A percentile compares a stretch with the other conserved stretches of the same genome.
phyloP scores from a whole-genome alignment of 2,797 vertebrate species.

The Cephalopachus bancanus region DNA sequence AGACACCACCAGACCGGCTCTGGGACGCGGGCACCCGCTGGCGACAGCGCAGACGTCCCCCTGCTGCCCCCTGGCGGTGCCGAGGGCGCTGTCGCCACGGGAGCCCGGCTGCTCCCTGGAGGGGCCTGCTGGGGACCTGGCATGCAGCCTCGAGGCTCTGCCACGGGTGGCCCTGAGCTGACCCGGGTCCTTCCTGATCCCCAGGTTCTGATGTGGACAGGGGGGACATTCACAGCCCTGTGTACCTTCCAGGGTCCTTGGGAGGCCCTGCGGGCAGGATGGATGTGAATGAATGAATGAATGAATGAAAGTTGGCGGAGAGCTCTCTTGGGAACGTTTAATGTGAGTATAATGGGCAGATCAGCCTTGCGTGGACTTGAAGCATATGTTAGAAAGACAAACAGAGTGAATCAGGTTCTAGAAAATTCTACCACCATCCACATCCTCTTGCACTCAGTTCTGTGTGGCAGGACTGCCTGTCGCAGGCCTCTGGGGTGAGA shows the following conservation, averaged over 20 bases:
- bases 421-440: accelerated
- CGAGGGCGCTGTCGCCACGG: not conserved
- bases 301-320: not conserved
- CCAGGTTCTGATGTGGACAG: not conserved
- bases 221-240: not conserved
- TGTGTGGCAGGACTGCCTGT: not conserved
- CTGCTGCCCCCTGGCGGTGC: slow-evolving; percentile 84
- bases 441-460: not conserved
- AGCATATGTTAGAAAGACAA: not conserved
- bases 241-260: not conserved
- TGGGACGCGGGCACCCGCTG: not conserved
- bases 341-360: accelerated
- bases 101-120: not conserved
- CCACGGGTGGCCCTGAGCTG: too few species aligned
- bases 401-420: accelerated
- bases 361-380: not conserved
- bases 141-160: too few species aligned
- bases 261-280: not conserved
- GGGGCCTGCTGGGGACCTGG: accelerated
- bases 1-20: not conserved
- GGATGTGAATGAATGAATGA: too few species aligned
- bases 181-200: not conserved
- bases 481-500: not conserved
- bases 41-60: accelerated
- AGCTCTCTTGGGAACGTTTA: not conserved